phyloP scores from a whole-genome alignment of 2,888 invertebrate species.

The Drosophila meridionalis region DNA sequence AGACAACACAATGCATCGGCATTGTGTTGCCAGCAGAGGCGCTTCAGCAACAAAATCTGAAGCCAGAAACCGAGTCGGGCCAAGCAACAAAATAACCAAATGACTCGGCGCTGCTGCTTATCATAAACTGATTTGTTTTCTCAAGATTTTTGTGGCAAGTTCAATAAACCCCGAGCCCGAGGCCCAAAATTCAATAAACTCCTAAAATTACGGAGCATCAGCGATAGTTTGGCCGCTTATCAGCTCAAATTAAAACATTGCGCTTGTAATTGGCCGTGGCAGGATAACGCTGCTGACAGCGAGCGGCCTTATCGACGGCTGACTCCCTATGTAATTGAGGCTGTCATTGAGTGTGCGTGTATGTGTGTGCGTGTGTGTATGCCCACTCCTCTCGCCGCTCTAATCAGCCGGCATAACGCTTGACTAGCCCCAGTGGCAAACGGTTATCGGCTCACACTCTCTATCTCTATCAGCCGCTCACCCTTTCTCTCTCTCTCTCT shows the following conservation, averaged over 20 bases:
- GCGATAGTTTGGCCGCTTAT: constrained; percentile 51
- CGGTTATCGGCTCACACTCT: constrained; percentile 57
- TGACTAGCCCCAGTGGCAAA: constrained; percentile 66
- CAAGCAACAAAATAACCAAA: neutral
- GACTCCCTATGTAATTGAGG: constrained; percentile 64
- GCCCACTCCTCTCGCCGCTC: constrained; percentile 35
- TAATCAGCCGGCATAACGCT: constrained; percentile 81
- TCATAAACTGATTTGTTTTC: constrained; percentile 56
- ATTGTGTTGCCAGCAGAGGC: constrained; percentile 64
- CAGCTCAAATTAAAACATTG: constrained; percentile 78
- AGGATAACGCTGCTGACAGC: constrained; percentile 73
- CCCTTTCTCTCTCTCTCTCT: constrained; percentile 2
- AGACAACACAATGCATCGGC: constrained; percentile 60
- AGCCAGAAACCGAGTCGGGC: constrained; percentile 21
- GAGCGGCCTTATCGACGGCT: constrained; percentile 57
- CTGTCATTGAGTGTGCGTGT: constrained; percentile 49
- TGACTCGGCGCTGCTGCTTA: constrained; percentile 42
- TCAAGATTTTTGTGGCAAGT: constrained; percentile 49
- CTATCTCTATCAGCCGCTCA: constrained; percentile 7
- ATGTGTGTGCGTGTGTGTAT: constrained; percentile 20
- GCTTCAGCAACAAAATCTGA: constrained; percentile 42
- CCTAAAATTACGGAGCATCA: constrained; percentile 51
- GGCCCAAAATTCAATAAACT: constrained; percentile 42
- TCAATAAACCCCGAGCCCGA: constrained; percentile 63
- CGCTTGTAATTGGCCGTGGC: constrained; percentile 73